Percentiles rank a stretch among this genome's conserved stretches.
Conservation (phyloP, 2,113 vertebrate species). For the Oncorhynchus tshawytscha region DNA sequence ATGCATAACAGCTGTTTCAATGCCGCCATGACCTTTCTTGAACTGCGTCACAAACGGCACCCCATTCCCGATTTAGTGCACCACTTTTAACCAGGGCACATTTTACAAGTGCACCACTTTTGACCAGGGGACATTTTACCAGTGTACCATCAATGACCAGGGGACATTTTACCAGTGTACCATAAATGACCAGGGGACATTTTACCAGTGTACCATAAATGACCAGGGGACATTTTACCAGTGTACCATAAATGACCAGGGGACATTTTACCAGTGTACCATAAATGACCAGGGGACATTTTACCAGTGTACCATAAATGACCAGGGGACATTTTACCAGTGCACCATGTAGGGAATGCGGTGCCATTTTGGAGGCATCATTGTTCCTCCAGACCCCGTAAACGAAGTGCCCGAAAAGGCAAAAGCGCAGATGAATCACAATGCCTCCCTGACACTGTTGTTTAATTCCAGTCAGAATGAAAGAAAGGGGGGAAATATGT, state of each 20-base stretch:
- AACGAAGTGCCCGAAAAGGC: slow-evolving; percentile 21
- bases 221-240: too few relatives aligned
- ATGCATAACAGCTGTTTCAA: slow-evolving; percentile 20
- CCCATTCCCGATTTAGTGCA: too few relatives aligned
- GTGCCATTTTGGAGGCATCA: too few relatives aligned
- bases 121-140: neutral
- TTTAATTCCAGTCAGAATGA: slow-evolving; percentile 40
- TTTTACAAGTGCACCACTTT: neutral
- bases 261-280: too few relatives aligned
- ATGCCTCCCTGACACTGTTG: slow-evolving; percentile 16
- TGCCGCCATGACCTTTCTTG: slow-evolving; percentile 31
- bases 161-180: neutral
- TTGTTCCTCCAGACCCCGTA: neutral
- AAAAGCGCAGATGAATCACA: slow-evolving; percentile 48
- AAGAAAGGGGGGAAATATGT: slow-evolving; percentile 30
- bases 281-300: too few relatives aligned
- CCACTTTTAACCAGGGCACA: neutral
- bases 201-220: too few relatives aligned
- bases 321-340: too few relatives aligned
- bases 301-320: too few relatives aligned
- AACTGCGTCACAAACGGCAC: too few relatives aligned
- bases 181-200: too few relatives aligned
- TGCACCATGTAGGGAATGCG: neutral
- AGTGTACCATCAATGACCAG: neutral
- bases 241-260: too few relatives aligned